Evolutionary conservation across 1,140 invertebrate species (phyloP).

Genomic region (Nymphalis io): DNA sequence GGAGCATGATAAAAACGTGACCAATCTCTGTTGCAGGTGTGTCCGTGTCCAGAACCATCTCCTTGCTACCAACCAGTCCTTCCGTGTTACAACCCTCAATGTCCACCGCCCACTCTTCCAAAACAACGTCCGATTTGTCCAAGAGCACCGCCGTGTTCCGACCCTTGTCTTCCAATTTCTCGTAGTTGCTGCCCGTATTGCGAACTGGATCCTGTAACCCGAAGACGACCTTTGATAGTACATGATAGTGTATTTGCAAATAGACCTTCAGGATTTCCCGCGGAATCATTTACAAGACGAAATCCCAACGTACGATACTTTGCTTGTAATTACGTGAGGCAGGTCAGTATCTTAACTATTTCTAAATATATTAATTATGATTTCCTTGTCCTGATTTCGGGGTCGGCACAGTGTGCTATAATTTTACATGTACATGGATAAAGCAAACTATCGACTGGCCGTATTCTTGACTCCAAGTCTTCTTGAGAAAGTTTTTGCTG

Average conservation of each 20-base stretch:
- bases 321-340: conserved; percentile 58
- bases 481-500: no score
- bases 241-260: conserved; percentile 61
- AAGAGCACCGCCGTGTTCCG: conserved; percentile 56
- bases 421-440: no score
- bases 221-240: conserved; percentile 62
- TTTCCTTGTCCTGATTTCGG: no score
- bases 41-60: conserved; percentile 62
- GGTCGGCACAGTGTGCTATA: no score
- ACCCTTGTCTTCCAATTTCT: conserved; percentile 56
- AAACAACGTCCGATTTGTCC: conserved; percentile 70
- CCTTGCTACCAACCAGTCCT: conserved; percentile 66
- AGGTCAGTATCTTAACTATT: conserved; percentile 41
- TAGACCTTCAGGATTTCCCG: conserved; percentile 54
- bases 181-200: conserved; percentile 62
- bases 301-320: conserved; percentile 62
- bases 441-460: no score
- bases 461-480: no score
- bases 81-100: conserved; percentile 71
- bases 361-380: no score
- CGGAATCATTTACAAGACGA: conserved; percentile 52
- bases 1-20: neutral
- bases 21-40: conserved; percentile 47
- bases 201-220: conserved; percentile 65
- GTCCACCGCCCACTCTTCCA: conserved; percentile 65